Evolutionary conservation across 2,797 vertebrate species (phyloP).

Genomic region (Dendrocincla tyrannina): DNA sequence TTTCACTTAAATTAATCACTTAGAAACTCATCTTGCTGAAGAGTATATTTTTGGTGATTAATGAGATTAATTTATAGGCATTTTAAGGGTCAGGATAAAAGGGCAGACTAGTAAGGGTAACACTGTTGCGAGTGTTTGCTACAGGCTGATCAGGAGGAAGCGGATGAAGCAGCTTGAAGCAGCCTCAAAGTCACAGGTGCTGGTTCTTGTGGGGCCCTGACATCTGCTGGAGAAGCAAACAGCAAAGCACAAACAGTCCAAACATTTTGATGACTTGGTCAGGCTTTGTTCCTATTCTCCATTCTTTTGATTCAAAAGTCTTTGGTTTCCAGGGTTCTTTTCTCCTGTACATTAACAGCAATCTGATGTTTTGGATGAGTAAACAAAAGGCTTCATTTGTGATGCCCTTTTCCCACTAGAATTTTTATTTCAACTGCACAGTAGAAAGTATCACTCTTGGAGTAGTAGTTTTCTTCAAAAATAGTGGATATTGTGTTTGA

Average conservation of each 20-base stretch:
- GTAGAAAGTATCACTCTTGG: not conserved
- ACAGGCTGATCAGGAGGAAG: not conserved
- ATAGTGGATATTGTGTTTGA: not conserved
- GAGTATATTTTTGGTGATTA: conserved; percentile 31
- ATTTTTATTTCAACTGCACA: not conserved
- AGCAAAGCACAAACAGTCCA: not conserved
- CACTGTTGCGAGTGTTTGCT: not conserved
- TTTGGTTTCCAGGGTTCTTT: not conserved
- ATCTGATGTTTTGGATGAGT: not conserved
- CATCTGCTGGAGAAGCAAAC: not conserved
- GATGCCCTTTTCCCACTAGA: not conserved
- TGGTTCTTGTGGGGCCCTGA: not conserved
- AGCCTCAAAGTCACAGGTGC: not conserved
- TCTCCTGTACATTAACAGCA: not conserved
- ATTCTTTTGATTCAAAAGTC: not conserved
- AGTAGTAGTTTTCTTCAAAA: not conserved
- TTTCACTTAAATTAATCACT: conserved; percentile 45
- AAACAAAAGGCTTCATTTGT: not conserved
- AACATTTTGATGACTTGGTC: not conserved
- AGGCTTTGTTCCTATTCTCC: not conserved
- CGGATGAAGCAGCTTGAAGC: not conserved
- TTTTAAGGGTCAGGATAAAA: not conserved
- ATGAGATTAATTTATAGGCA: not conserved
- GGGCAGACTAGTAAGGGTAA: not conserved
- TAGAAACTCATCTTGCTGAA: conserved; percentile 17